A percentile compares a stretch with the other conserved stretches of the same genome.
Conservation (phyloP, 1,140 invertebrate species). For the Epicauta chinensis region DNA sequence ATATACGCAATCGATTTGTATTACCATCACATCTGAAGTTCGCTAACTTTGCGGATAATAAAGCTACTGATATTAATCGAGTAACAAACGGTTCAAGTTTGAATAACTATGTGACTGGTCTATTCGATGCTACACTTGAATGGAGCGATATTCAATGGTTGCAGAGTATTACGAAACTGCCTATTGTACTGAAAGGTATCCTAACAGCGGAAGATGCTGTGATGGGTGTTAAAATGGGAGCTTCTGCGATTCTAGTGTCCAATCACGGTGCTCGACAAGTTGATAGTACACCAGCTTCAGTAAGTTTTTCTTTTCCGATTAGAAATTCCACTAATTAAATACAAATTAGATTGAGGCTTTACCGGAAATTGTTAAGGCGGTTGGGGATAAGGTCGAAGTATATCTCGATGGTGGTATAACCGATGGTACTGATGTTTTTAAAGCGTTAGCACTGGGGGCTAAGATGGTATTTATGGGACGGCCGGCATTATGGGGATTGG, state of each 20-base stretch:
- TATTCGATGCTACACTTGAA: constrained; percentile 72
- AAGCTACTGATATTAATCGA: constrained; percentile 52
- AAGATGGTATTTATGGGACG: constrained; percentile 86
- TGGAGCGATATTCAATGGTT: constrained; percentile 86
- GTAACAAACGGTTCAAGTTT: constrained; percentile 58
- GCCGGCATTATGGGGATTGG: constrained; percentile 82
- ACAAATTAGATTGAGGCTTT: constrained; percentile 87
- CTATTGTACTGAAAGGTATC: constrained; percentile 86
- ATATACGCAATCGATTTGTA: constrained; percentile 78
- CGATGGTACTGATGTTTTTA: constrained; percentile 83
- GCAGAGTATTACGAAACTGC: constrained; percentile 68
- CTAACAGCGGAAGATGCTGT: constrained; percentile 81
- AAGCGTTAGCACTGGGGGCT: constrained; percentile 86
- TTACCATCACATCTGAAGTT: constrained; percentile 73
- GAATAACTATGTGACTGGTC: constrained; percentile 63
- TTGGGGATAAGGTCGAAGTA: constrained; percentile 66
- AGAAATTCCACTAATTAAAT: constrained; percentile 8
- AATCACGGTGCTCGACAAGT: constrained; percentile 90
- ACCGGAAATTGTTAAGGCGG: constrained; percentile 72
- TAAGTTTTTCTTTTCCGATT: constrained; percentile 40
- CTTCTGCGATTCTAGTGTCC: constrained; percentile 75
- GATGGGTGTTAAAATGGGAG: constrained; percentile 66
- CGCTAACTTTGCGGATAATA: constrained; percentile 62
- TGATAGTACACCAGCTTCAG: constrained; percentile 75
- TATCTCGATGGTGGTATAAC: constrained; percentile 86